These are phyloP conservation scores for Tetragnatha versicolor DNA, from an alignment of 1,140 invertebrate genomes.

Conservation along the genomic window DNA sequence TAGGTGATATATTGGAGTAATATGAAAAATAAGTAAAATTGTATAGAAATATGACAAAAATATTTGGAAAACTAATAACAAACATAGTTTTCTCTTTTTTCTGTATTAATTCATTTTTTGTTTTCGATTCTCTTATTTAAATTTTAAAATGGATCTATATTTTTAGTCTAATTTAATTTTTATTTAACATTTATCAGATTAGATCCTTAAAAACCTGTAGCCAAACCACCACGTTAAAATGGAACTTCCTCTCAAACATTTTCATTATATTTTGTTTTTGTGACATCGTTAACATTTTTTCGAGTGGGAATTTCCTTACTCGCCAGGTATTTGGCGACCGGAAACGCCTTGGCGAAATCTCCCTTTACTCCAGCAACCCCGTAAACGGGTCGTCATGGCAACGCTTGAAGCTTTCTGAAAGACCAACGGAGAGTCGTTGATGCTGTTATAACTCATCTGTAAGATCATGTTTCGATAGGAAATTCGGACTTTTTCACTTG, in stretches of 20 bases:
- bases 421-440: neutral
- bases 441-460: slow-evolving; percentile 42
- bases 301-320: neutral
- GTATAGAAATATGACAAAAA: neutral
- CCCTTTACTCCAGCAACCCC: slow-evolving; percentile 15
- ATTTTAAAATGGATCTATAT: too few relatives aligned
- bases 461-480: slow-evolving; percentile 39
- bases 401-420: slow-evolving; percentile 28
- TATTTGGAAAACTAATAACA: neutral
- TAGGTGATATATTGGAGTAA: neutral
- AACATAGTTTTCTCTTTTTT: too few relatives aligned
- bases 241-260: too few relatives aligned
- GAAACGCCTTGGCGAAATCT: slow-evolving; percentile 11
- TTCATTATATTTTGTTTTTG: neutral
- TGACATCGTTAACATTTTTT: neutral
- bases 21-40: neutral
- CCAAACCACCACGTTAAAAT: too few relatives aligned
- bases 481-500: slow-evolving; percentile 23
- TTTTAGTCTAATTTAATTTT: too few relatives aligned
- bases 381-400: slow-evolving; percentile 12
- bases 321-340: slow-evolving; percentile 13
- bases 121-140: too few relatives aligned
- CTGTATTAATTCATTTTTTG: too few relatives aligned
- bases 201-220: too few relatives aligned
- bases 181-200: too few relatives aligned